Base-by-base conservation (phyloP, 2,797 vertebrate species). In the Acanthurus tractus region DNA sequence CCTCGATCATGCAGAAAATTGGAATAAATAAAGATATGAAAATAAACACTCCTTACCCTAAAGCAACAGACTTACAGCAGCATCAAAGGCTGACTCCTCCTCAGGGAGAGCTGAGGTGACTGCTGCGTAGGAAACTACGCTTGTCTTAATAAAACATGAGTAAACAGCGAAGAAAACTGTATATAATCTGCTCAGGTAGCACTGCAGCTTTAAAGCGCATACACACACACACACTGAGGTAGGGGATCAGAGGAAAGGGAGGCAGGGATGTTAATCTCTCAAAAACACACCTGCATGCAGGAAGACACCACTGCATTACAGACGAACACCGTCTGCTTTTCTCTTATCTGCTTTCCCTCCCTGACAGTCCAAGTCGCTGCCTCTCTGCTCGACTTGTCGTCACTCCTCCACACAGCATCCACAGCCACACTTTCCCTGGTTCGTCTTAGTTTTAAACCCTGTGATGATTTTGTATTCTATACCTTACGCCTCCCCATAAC, bases 231-330 rank as follows among this genome's bases (percentile, higher is more conserved):
- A 66, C 44, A 57, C 22, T 25, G 70, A 42, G 63, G 48, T 18
- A 48, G 61, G 48, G 58, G 72, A 78, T 79, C 63, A 83, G 59
- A 81, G 81, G 25, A 70, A 62, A 69, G 55, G 77, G 65, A 81
- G 38, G 72, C 70, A n/a, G 62, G 73, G 73, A 70, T 79, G 71
- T 63, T 88, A 85, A 86, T 87, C 78, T 87, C 74, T 44, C 72
- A 53, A 56, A 89, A 88, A 82, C 76, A 86, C 77, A 86, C 84
- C 77, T 81, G 73, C 72, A 59, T 68, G 59, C 77, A 75, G 75
- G 58, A 74, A 75, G 12, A 73, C 55, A 46, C 42, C 59, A 36
- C 42, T 8, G 12, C 73, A 71, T 70, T 40, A 64, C 62, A 82
- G 59, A 69, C 63, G 55, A 52, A 69, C 54, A 0, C 57, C 56